A percentile compares a stretch with the other conserved stretches of the same genome.
phyloP scores from a whole-genome alignment of 1,140 invertebrate species.

The Idris sp. region DNA sequence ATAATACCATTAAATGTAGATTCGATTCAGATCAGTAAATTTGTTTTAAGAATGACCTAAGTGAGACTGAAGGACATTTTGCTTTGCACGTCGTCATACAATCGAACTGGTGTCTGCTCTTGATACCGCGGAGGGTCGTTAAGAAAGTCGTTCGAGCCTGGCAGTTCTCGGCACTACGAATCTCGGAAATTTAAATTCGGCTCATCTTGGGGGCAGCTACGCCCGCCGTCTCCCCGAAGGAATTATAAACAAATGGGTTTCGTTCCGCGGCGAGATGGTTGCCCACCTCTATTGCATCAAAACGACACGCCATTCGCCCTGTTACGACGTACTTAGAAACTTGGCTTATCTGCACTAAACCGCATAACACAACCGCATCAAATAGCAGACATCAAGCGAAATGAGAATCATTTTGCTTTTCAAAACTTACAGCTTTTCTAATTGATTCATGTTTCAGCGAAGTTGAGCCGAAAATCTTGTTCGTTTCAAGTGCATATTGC shows the following conservation, averaged over 20 bases:
- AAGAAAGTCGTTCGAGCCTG: slow-evolving; percentile 68
- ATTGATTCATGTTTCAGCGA: slow-evolving; percentile 45
- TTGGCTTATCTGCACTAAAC: slow-evolving; percentile 60
- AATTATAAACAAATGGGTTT: slow-evolving; percentile 72
- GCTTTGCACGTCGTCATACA: slow-evolving; percentile 47
- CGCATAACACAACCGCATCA: slow-evolving; percentile 50
- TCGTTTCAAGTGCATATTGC: not conserved
- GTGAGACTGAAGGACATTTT: slow-evolving; percentile 8
- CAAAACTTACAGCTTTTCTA: slow-evolving; percentile 44
- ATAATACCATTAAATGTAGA: no score
- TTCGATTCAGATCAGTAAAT: no score
- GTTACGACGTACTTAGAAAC: slow-evolving; percentile 70
- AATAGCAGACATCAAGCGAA: slow-evolving; percentile 44
- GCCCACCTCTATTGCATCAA: slow-evolving; percentile 43
- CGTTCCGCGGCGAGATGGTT: slow-evolving; percentile 48
- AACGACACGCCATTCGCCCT: slow-evolving; percentile 66
- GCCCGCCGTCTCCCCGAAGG: slow-evolving; percentile 53
- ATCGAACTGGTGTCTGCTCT: slow-evolving; percentile 31
- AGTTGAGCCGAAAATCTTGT: slow-evolving; percentile 19
- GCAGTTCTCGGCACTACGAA: slow-evolving; percentile 44
- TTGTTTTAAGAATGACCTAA: not conserved
- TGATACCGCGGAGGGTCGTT: slow-evolving; percentile 64
- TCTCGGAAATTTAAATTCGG: slow-evolving; percentile 70
- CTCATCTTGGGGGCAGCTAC: slow-evolving; percentile 41
- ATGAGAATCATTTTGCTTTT: slow-evolving; percentile 54